Evolutionary conservation across 2,113 vertebrate species (phyloP), one percentile per base, ranked within the genome.

Genomic region (Takifugu flavidus): DNA sequence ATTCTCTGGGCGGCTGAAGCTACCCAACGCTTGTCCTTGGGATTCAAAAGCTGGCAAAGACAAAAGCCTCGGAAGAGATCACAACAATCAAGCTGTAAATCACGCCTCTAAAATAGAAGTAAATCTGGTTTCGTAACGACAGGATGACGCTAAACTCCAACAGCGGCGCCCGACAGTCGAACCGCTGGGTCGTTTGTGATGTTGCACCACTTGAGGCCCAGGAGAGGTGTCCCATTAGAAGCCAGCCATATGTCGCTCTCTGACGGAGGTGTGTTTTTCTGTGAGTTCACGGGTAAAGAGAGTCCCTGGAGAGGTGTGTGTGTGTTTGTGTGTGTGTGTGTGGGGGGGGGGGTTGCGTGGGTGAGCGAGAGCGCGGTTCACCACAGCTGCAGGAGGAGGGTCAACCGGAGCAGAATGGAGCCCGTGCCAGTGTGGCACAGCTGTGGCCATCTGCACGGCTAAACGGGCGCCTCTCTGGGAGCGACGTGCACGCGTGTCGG

Each of bases 191-290:
- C 46, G 4, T 72, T 56, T 62, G 55, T 75, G 62, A 60, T 60
- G 65, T 28, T 62, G 71, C 71, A 62, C 77, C 70, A 65, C 59
- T 54, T 45, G 20, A 61, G 74, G 58, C 78, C 65, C 62, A 54
- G 2, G 72, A 79, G 73, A 82, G 56, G 50, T 65, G 69, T 74
- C 65, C 69, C 64, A 58, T 52, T 61, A 63, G 71, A 78, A 66
- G 7, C 5, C 0, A 44, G 61, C 79, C 85, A 83, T 87, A 86
- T 83, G 82, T 54, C 70, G 56, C 68, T 63, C 65, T 78, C 65
- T 68, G 64, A 82, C 53, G 67, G 59, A 56, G 11, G 15, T 75
- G 82, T 83, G 75, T 80, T 82, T 84, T 74, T 59, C 78, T 52
- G 65, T 50, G 56, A 63, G 68, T 77, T 74, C 53, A 59, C 77